Evolutionary conservation across 2,797 vertebrate species (phyloP), one percentile per base, ranked within the genome.

Genomic region (Poecilia gillii): DNA sequence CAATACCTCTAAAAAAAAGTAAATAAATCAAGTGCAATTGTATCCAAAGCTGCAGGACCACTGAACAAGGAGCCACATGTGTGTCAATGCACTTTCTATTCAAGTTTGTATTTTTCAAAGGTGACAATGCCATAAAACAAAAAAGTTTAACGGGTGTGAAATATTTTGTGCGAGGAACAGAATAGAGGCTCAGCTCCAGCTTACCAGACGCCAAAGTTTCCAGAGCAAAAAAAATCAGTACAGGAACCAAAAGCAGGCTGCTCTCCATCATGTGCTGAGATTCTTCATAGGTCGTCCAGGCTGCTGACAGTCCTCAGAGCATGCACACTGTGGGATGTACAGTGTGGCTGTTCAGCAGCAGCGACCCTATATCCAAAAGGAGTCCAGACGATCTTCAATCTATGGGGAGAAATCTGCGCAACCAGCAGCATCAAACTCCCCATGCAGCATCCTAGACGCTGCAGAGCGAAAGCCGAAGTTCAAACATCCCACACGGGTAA

Each of bases 161-260:
- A 33, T 16, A 13, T 31, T 20, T 1, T 62, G 6, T 62, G 57
- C n/a, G 28, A 62, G 28, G 57, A 31, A 14, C 28, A 16, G 28
- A 11, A 31, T 31, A 62, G 59, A 33, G 59, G 31, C 13, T 77
- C 78, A 62, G 14, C 66, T 81, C 66, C 9, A 89, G 93, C 96
- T 96, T 85, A 96, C 96, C 96, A 82, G 94, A 79, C 78, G 90
- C 92, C 90, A 93, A 88, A 93, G 90, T 90, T 90, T 86, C 74
- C 88, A 96, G 89, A 25, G 88, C 83, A 77, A 87, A 90, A 51
- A 94, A 73, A 80, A 94, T 6, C 85, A 91, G 84, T 6, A 95
- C 79, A 68, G 89, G 86, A 79, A 89, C 74, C 87, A 92, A 81
- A 71, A 89, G 76, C 68, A 80, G 79, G 74, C 85, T 82, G 90